Evolutionary conservation across 30 jellyfish, hydroid and myxozoan genomes (phyloP).

Genomic region (Rhopilema esculentum): DNA sequence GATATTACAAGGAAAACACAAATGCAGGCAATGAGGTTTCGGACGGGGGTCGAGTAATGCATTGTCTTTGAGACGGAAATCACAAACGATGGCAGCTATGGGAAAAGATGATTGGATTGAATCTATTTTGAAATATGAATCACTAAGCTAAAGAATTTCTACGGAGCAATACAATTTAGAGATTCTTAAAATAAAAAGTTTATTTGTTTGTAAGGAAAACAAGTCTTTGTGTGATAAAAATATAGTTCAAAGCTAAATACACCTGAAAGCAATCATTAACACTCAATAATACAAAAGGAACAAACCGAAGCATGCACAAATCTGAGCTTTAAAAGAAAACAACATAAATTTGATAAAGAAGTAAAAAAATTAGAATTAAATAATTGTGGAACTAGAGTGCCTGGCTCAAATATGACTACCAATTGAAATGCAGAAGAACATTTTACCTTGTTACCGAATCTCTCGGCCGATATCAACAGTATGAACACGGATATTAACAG

Average conservation of each 20-base stretch:
- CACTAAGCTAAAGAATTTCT: not conserved
- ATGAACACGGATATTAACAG: slow-evolving; percentile 42
- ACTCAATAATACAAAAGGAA: too few species aligned
- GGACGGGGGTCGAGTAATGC: slow-evolving; percentile 72
- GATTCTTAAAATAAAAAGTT: not conserved
- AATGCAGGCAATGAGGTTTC: slow-evolving; percentile 65
- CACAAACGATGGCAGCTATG: slow-evolving; percentile 57
- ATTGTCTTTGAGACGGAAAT: slow-evolving; percentile 49
- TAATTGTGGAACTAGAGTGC: too few species aligned
- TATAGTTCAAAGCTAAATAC: not conserved
- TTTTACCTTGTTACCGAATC: slow-evolving; percentile 50
- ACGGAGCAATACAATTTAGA: not conserved
- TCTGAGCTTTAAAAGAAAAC: too few species aligned
- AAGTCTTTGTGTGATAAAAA: not conserved
- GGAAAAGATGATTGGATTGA: not conserved
- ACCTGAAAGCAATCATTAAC: not conserved
- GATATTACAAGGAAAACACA: slow-evolving; percentile 62
- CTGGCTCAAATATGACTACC: too few species aligned
- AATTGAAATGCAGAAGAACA: too few species aligned
- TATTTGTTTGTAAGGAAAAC: not conserved
- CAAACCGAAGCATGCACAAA: too few species aligned
- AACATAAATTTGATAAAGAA: too few species aligned
- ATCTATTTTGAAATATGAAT: not conserved
- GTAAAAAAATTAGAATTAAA: too few species aligned
- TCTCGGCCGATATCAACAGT: slow-evolving; percentile 57